A percentile compares a stretch with the other conserved stretches of the same genome.
Evolutionary conservation across 2,888 invertebrate genomes (phyloP).

Genomic region (Stenodema calcarata): DNA sequence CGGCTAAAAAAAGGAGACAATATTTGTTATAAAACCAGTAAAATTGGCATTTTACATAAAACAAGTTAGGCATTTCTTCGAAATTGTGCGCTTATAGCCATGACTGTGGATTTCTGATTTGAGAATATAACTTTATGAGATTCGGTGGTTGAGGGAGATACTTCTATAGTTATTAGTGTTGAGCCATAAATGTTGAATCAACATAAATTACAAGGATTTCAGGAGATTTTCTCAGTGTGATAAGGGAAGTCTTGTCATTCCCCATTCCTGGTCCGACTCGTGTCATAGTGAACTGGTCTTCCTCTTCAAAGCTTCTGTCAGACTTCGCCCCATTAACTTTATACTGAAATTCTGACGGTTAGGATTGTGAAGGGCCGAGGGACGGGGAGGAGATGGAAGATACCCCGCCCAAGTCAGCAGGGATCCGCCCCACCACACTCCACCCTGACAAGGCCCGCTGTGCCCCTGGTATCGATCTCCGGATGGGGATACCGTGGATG

Average conservation of each 20-base stretch:
- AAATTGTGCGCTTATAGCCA: no score
- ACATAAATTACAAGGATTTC: constrained; percentile 6
- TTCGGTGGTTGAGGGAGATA: neutral
- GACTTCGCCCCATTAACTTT: constrained; percentile 22
- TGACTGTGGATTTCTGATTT: no score
- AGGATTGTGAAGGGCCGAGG: neutral
- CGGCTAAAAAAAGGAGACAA: no score
- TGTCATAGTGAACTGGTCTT: neutral
- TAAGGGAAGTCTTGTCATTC: constrained; percentile 9
- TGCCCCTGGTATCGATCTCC: neutral
- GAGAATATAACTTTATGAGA: no score
- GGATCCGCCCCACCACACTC: neutral
- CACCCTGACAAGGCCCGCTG: neutral
- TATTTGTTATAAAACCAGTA: no score
- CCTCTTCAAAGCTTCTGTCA: constrained; percentile 21
- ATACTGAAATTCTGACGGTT: constrained; percentile 8
- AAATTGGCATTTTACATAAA: no score
- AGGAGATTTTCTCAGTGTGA: neutral
- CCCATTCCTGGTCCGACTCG: neutral
- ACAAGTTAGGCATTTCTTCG: no score
- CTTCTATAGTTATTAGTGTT: neutral
- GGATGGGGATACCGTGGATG: neutral
- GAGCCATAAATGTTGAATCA: neutral
- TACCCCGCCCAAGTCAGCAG: constrained; percentile 10
- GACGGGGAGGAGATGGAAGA: neutral